Evolutionary conservation across 2,888 invertebrate genomes (phyloP).

Genomic region (Amblyjoppa fuscipennis): DNA sequence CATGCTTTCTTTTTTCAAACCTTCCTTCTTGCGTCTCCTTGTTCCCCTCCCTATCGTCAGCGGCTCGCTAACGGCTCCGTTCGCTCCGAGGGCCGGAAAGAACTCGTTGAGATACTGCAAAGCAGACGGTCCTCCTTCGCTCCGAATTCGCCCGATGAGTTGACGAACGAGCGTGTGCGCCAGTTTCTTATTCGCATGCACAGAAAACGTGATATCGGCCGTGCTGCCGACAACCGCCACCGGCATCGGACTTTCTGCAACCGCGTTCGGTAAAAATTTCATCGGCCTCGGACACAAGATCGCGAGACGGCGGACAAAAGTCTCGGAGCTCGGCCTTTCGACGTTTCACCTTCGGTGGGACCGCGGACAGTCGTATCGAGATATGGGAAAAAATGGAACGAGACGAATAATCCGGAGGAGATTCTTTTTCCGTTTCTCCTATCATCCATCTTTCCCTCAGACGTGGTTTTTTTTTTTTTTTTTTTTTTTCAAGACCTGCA

Average conservation of each 20-base stretch:
- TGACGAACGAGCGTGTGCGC: constrained; percentile 19
- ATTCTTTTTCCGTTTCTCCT: not conserved
- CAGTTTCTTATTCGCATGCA: constrained; percentile 38
- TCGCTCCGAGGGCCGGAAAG: constrained; percentile 43
- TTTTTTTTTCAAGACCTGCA: not conserved
- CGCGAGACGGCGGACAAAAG: constrained; percentile 45
- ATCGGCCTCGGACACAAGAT: constrained; percentile 59
- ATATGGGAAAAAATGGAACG: constrained; percentile 5
- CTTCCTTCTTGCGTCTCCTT: constrained; percentile 5
- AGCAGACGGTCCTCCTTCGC: constrained; percentile 41
- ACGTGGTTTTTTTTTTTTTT: not conserved
- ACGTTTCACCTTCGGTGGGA: constrained; percentile 5
- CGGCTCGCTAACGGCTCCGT: not conserved
- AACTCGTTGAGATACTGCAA: constrained; percentile 26
- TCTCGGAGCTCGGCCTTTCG: not conserved
- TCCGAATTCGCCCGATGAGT: constrained; percentile 43
- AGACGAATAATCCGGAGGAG: not conserved
- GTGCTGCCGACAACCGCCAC: not conserved
- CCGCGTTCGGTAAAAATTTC: constrained; percentile 65
- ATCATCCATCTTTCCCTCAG: constrained; percentile 4
- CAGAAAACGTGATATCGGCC: not conserved
- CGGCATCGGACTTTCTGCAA: constrained; percentile 8
- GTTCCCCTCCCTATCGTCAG: not conserved
- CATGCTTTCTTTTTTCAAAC: constrained; percentile 45
- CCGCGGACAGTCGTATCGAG: not conserved